A percentile compares a stretch with the other conserved stretches of the same genome.
These are phyloP conservation scores for Candidula unifasciata DNA, from an alignment of 2,888 invertebrate species.

Conservation along the genomic window DNA sequence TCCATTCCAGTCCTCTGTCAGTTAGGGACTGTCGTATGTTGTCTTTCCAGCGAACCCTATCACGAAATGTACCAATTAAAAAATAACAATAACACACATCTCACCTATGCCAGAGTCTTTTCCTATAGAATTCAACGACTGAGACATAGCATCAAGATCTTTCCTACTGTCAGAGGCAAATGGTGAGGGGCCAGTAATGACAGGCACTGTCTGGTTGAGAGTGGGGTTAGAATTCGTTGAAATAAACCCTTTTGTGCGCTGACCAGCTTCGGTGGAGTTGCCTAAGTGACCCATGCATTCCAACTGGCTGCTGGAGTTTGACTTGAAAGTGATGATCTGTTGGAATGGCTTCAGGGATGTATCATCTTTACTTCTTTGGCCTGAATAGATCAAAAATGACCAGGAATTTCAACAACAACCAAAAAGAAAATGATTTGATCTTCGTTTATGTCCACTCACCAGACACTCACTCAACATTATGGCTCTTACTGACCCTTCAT, in stretches of 20 bases:
- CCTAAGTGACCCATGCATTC: conserved; percentile 36
- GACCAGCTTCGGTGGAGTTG: not conserved
- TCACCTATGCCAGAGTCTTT: conserved; percentile 65
- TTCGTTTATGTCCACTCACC: too few species aligned
- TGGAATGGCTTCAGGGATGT: conserved; percentile 42
- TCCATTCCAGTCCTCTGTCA: too few species aligned
- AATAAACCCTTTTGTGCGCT: conserved; percentile 1
- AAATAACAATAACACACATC: not conserved
- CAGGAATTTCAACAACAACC: too few species aligned
- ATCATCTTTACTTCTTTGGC: conserved; percentile 41
- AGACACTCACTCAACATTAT: too few species aligned
- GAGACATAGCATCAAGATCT: conserved; percentile 45
- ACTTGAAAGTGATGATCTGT: conserved; percentile 42
- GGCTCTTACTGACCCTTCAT: too few species aligned
- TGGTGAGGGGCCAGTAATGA: conserved; percentile 7
- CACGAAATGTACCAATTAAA: too few species aligned
- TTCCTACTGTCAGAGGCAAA: conserved; percentile 27
- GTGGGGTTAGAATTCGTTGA: not conserved
- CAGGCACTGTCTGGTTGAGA: conserved; percentile 9
- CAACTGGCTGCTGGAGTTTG: conserved; percentile 42
- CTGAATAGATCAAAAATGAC: conserved; percentile 1
- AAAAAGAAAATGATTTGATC: too few species aligned
- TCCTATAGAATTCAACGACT: conserved; percentile 55
- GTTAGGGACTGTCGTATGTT: too few species aligned
- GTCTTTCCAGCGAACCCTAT: too few species aligned